A percentile compares a stretch with the other conserved stretches of the same genome.
These are phyloP conservation scores for Cricetomys ansorgei DNA, from an alignment of 2,113 vertebrate genomes.

Conservation along the genomic window DNA sequence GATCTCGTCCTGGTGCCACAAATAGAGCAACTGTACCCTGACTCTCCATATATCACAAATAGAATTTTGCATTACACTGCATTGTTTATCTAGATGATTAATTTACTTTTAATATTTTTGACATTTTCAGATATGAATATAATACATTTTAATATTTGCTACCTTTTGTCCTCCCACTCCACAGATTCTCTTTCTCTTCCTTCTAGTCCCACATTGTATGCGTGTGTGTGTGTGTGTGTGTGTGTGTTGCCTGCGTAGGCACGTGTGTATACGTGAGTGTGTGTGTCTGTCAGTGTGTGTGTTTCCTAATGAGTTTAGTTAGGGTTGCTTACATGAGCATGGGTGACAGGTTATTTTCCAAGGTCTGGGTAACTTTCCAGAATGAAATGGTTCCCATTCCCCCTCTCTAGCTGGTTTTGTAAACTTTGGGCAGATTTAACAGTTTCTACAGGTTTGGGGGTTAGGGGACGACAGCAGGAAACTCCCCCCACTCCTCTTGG, in stretches of 20 bases:
- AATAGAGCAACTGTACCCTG: background rate
- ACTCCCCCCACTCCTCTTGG: background rate
- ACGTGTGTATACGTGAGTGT: background rate
- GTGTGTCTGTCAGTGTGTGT: background rate
- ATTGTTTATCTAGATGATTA: background rate
- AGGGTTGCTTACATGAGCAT: background rate
- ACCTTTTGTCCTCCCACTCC: background rate
- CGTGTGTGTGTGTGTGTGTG: background rate
- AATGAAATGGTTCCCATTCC: background rate
- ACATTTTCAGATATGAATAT: background rate
- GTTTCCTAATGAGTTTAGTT: background rate
- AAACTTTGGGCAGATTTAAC: background rate
- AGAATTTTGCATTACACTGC: background rate
- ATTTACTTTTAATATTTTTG: background rate
- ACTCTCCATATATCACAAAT: background rate
- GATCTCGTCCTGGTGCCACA: background rate
- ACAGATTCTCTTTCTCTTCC: background rate
- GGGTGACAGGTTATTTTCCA: background rate
- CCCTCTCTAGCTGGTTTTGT: background rate
- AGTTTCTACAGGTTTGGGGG: background rate
- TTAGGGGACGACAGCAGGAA: slow-evolving; percentile 18
- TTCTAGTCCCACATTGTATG: background rate
- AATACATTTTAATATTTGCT: background rate
- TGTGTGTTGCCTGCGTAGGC: too few species aligned
- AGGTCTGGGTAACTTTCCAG: background rate